These are phyloP conservation scores for Masnerella sp. DNA, from an alignment of 2,888 invertebrate genomes.

Conservation along the genomic window DNA sequence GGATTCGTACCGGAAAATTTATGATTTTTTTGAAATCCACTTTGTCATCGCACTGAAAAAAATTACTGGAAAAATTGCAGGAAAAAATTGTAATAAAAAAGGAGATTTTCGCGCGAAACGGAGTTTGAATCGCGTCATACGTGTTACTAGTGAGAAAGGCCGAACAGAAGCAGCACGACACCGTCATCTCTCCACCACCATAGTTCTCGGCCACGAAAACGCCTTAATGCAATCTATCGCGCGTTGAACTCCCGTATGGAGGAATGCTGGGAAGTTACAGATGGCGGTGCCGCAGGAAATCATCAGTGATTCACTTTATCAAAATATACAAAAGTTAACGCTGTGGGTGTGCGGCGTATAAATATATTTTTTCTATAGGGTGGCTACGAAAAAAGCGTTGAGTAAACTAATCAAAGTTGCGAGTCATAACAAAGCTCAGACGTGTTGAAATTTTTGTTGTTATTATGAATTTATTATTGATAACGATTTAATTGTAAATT, in stretches of 20 bases:
- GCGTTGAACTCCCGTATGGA: slow-evolving; percentile 59
- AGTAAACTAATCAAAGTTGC: not conserved
- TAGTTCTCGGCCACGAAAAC: slow-evolving; percentile 55
- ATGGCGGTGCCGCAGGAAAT: slow-evolving; percentile 54
- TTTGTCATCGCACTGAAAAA: not conserved
- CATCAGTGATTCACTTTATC: slow-evolving; percentile 58
- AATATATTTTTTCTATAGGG: slow-evolving; percentile 23
- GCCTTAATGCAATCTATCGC: slow-evolving; percentile 60
- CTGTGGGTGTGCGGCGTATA: not conserved
- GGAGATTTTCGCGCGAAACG: slow-evolving; percentile 23
- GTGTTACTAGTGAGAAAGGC: slow-evolving; percentile 58
- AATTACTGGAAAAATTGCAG: not conserved
- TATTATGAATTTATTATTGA: too few relatives aligned
- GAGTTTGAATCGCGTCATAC: slow-evolving; percentile 52
- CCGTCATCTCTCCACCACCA: slow-evolving; percentile 67
- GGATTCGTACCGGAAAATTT: too few relatives aligned
- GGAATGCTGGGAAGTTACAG: slow-evolving; percentile 55
- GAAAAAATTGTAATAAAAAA: slow-evolving; percentile 1
- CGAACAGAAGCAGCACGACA: slow-evolving; percentile 63
- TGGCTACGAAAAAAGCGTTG: not conserved
- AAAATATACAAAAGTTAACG: slow-evolving; percentile 51
- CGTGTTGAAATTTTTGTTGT: too few relatives aligned
- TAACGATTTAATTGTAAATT: too few relatives aligned
- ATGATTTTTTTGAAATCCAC: too few relatives aligned
- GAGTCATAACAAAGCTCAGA: too few relatives aligned